A percentile compares a stretch with the other conserved stretches of the same genome.
phyloP scores from a whole-genome alignment of 1,140 invertebrate species.

The Amyelois transitella region DNA sequence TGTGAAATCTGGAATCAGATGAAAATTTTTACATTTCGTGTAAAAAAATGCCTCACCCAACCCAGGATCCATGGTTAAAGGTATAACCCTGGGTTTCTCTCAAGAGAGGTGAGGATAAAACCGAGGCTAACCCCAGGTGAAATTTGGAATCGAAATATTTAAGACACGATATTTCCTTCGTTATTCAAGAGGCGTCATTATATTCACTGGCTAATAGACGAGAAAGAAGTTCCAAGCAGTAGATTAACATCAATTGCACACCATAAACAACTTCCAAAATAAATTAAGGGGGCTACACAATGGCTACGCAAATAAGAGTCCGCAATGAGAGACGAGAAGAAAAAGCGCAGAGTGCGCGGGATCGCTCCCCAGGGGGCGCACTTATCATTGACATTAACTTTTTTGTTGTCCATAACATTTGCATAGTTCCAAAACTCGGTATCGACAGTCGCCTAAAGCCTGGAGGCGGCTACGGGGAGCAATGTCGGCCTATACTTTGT shows the following conservation, averaged over 20 bases:
- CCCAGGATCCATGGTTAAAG: too few species aligned
- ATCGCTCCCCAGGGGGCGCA: slow-evolving; percentile 49
- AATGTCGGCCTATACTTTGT: slow-evolving; percentile 55
- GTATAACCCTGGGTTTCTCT: too few species aligned
- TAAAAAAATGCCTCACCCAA: too few species aligned
- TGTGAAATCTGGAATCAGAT: too few species aligned
- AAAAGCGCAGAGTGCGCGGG: slow-evolving; percentile 17
- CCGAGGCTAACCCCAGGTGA: too few species aligned
- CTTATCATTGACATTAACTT: slow-evolving; percentile 72
- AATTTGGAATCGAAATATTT: too few species aligned
- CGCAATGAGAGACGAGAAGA: slow-evolving; percentile 12
- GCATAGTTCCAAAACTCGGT: slow-evolving; percentile 68
- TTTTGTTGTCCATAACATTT: slow-evolving; percentile 75
- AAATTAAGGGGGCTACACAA: slow-evolving; percentile 31
- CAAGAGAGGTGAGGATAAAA: too few species aligned
- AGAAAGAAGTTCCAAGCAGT: not conserved
- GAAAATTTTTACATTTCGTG: too few species aligned
- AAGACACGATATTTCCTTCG: not conserved
- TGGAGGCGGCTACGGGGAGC: slow-evolving; percentile 47
- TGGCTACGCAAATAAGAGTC: slow-evolving; percentile 20
- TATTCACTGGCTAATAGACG: not conserved
- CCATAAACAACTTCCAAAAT: slow-evolving; percentile 20
- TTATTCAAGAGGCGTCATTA: not conserved
- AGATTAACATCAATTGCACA: slow-evolving; percentile 7
- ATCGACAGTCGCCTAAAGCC: slow-evolving; percentile 51